Conservation (phyloP, 2,797 vertebrate species). For the Eleutherodactylus coqui region DNA sequence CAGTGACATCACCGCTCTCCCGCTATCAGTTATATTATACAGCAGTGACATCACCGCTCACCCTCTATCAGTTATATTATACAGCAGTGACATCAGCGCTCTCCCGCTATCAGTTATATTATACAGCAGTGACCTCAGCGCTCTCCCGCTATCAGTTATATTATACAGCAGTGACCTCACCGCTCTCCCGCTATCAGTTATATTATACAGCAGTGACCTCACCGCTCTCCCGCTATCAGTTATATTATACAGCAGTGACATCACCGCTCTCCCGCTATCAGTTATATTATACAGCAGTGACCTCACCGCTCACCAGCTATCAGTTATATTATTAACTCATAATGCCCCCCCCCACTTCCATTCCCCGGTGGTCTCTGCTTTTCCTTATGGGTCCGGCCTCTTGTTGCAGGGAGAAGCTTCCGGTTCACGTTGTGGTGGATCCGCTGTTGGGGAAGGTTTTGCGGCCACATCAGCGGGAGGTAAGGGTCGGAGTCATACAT, state of each 20-base stretch:
- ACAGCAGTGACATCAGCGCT: background rate
- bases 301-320: too few relatives aligned
- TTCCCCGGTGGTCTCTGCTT: too few relatives aligned
- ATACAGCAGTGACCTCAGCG: background rate
- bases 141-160: background rate
- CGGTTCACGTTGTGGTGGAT: slow-evolving; percentile 97
- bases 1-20: background rate
- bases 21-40: background rate
- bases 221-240: background rate
- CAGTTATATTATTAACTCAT: too few relatives aligned
- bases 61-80: background rate
- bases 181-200: background rate
- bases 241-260: background rate
- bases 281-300: background rate
- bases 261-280: background rate
- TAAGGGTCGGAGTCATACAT: slow-evolving; percentile 64
- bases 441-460: slow-evolving; percentile 90
- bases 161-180: background rate
- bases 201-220: background rate
- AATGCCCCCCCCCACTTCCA: too few relatives aligned
- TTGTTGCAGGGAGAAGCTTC: slow-evolving; percentile 85
- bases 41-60: background rate
- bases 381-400: too few relatives aligned
- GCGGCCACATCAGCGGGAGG: slow-evolving; percentile 96
- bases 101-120: background rate